Evolutionary conservation across 1,140 invertebrate species (phyloP), one percentile per base, ranked within the genome.

Genomic region (Panagrolaimus sp.): DNA sequence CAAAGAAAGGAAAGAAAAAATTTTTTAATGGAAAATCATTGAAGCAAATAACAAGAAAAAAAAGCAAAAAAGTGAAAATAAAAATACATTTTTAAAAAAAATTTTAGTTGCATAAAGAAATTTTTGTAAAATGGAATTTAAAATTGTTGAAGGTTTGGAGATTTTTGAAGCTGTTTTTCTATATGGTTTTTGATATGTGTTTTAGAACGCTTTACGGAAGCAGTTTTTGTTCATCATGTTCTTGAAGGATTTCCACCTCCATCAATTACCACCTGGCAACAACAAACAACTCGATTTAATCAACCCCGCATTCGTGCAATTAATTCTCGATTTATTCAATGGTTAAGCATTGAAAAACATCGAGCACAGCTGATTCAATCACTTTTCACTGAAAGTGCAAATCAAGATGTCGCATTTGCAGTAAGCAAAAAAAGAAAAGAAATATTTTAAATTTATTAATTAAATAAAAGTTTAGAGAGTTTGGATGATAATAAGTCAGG

Each of bases 401-500:
- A 58, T 24, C 21, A 21, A 1, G 52, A 58, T 58, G 52, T 58
- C 17, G 52, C 21, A n/a, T 58, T 58, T 58, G 52, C 52, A n/a
- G 52, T 58, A 58, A 24, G 17, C 1, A n/a, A 26, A 12, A 8
- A 52, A 52, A 2, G 4, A 12, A 4, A 38, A 38, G 2, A 38
- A 38, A 38, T 4, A 58, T 48, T 10, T 48, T 2, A 15, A 58
- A 21, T 12, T 58, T 38, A 4, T 24, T 58, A 26, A 58, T 4
- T 6, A 58, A 58, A 24, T 58, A 12, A 58, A 58, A 52, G n/a
- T 58, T 58, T 58, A 58, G 52, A n/a, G 52, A 58, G 28, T 28
- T n/a, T 58, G 21, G 52, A 21, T 21, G 14, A 21, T 26, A 4
- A 21, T 58, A 12, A 21, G 28, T 12, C 14, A 58, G 12, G 52